Base-by-base conservation (phyloP, 2,113 vertebrate genomes). In the Verasper variegatus region DNA sequence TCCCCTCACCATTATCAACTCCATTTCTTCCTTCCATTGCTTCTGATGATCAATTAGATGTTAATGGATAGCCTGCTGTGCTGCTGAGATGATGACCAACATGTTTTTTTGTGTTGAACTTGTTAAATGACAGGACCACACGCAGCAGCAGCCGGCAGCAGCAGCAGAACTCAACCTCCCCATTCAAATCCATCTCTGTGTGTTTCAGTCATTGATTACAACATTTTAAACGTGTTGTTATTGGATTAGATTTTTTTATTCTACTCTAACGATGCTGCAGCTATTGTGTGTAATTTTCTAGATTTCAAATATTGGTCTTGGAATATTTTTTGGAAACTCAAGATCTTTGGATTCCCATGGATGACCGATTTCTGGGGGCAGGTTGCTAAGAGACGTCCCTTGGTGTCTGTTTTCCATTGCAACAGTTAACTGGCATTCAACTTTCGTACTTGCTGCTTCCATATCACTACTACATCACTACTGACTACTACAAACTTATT, bases 31-130 rank as follows among this genome's bases (percentile, higher is more conserved):
- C 85, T 80, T 74, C 87, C 91, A 79, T 94, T 94, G 78, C 74
- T 91, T 93, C 80, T 94, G 92, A 94, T 92, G 93, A 94, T 93
- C 92, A 93, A 93, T 94, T 93, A 93, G 92, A 93, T 88, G 52
- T 90, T 93, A 94, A 94, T 92, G 90, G 92, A 92, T 83, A 87
- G 78, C 92, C 91, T 87, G 93, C 94, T 93, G 92, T 91, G 89
- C 83, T n/a, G 78, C 77, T 75, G 80, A 83, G 84, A 87, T 87
- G 86, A 93, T 92, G 86, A 90, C 90, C 89, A 89, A 82, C 83
- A 77, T 92, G 89, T 82, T 87, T 87, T 54, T 56, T 56, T 56
- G 49, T 86, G 72, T 90, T 85, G 85, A 91, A 87, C 85, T 88
- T 88, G 88, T 84, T 85, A 92, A 92, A 92, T 92, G 85, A 84